Conservation (phyloP, 2,888 invertebrate species). For the Dryobota labecula region DNA sequence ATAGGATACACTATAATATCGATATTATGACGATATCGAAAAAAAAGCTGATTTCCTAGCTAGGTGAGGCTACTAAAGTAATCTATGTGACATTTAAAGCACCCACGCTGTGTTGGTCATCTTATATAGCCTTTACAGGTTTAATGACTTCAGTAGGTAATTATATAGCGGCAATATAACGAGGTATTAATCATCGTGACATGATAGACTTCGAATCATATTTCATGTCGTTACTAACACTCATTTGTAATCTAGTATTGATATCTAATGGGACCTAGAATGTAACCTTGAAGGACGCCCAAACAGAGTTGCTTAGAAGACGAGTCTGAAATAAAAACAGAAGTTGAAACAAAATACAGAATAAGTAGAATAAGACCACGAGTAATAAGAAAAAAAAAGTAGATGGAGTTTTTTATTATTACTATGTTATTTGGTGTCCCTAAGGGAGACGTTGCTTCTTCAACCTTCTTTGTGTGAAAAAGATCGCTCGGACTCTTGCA, state of each 20-base stretch:
- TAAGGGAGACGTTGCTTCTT: background rate
- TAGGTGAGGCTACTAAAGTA: constrained; percentile 17
- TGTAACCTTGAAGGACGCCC: constrained; percentile 4
- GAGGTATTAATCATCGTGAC: constrained; percentile 15
- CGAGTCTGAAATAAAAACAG: background rate
- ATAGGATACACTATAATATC: constrained; percentile 37
- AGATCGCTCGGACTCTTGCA: background rate
- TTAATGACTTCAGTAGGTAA: constrained; percentile 23
- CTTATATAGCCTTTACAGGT: constrained; percentile 24
- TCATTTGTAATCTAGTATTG: background rate
- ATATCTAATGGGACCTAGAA: constrained; percentile 8
- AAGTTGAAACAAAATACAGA: background rate
- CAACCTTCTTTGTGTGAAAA: too few relatives aligned
- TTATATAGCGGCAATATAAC: background rate
- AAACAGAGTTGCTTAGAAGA: too few relatives aligned
- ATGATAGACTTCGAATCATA: background rate
- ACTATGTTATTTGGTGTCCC: background rate
- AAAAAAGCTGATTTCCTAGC: constrained; percentile 37
- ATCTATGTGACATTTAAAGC: constrained; percentile 49
- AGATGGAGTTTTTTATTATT: too few relatives aligned
- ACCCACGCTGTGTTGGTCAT: constrained; percentile 51
- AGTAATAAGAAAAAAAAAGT: background rate
- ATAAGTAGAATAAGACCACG: background rate
- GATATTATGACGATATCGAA: constrained; percentile 28
- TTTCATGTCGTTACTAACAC: constrained; percentile 2